Base-by-base conservation (phyloP, 2,888 invertebrate species). In the Dolomedes plantarius region DNA sequence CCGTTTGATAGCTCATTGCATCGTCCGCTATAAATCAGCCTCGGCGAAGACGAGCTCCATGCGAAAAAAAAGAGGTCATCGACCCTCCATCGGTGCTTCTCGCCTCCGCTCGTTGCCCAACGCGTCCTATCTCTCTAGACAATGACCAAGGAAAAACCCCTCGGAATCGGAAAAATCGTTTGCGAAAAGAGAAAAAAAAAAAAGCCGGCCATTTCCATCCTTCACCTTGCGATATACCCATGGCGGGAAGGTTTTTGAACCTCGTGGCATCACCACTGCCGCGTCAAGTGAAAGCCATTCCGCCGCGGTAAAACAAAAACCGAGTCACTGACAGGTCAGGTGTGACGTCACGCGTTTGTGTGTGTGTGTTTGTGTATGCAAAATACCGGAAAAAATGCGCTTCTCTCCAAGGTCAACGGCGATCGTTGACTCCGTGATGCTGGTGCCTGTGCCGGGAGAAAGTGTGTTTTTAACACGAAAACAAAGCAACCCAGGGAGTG, bases 311-410 rank as follows among this genome's bases (percentile, higher is more conserved):
- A 50, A 75, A 72, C 74, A 56, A 56, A 56, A 56, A 56, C 56
- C 56, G 23, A 83, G 72, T 39, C 83, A 83, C 41, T 72, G 75
- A 71, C 76, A 71, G 83, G 83, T 85, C 83, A 85, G 39, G 29
- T 62, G 6, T 85, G 72, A 85, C 83, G 83, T 85, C 73, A 83
- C 16, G 23, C 23, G 56, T 56, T 23, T 36, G 36, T 9, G 9
- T 7, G 16, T 56, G 56, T 23, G 36, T 9, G 9, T 7, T 16
- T 56, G 56, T 23, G 19, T 56, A 46, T 46, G 41, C 41, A 56
- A 56, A 36, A 56, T 46, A 41, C 41, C 41, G 41, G 41, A 56
- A 56, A 7, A 56, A 56, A 56, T 23, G 11, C 9, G 36, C 36
- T 36, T 9, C 6, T 9, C 6, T n/a, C 56, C 56, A 56, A 56